Evolutionary conservation across 2,797 vertebrate genomes (phyloP).

Genomic region (Glossophaga mutica): DNA sequence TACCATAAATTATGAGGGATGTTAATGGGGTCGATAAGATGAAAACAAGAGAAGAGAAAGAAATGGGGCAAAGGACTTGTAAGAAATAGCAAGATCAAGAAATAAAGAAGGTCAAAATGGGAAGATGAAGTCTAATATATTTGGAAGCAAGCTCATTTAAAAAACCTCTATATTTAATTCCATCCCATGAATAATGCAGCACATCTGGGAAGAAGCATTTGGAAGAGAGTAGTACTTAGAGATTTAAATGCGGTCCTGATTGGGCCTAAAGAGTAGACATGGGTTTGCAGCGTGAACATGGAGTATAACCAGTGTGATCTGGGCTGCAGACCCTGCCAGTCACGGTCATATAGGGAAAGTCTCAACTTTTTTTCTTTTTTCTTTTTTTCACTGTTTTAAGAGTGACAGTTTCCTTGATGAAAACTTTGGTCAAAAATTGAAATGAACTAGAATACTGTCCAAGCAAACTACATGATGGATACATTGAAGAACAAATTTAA

Average conservation of each 20-base stretch:
- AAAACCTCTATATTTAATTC: constrained; percentile 72
- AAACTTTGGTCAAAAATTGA: not conserved
- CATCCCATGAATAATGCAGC: constrained; percentile 69
- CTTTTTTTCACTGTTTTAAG: not conserved
- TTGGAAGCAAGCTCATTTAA: constrained; percentile 73
- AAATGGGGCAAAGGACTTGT: not conserved
- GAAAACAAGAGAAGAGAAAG: constrained; percentile 31
- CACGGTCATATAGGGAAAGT: not conserved
- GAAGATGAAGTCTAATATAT: constrained; percentile 71
- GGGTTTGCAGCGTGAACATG: not conserved
- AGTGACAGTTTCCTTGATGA: not conserved
- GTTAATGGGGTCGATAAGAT: not conserved
- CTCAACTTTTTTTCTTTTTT: not conserved
- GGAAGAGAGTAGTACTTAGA: constrained; percentile 55
- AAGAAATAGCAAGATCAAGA: constrained; percentile 60
- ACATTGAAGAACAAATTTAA: not conserved
- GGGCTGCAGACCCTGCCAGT: not conserved
- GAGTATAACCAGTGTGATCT: not conserved
- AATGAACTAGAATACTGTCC: not conserved
- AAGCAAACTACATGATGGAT: not conserved
- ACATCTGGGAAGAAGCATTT: constrained; percentile 63
- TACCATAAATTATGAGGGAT: not conserved
- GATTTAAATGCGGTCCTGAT: constrained; percentile 64
- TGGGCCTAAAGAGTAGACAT: constrained; percentile 46
- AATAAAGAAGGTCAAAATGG: constrained; percentile 56